A percentile compares a stretch with the other conserved stretches of the same genome.
Conservation (phyloP, 2,888 invertebrate genomes). For the Lucinisca nassula region DNA sequence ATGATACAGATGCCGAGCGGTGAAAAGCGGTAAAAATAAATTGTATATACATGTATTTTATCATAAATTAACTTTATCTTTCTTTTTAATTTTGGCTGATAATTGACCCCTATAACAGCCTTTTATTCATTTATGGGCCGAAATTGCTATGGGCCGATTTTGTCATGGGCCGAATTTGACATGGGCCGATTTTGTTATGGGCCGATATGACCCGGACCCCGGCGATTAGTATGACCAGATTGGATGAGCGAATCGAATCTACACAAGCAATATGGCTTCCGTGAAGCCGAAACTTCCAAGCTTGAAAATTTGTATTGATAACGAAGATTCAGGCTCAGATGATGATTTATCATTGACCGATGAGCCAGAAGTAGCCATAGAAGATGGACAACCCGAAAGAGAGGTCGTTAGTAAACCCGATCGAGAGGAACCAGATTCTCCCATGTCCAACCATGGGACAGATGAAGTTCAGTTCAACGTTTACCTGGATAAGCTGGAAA, state of each 20-base stretch:
- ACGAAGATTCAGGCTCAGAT: conserved; percentile 77
- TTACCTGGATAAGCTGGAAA: conserved; percentile 67
- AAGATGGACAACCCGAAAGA: conserved; percentile 62
- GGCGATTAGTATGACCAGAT: no score
- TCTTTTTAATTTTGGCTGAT: no score
- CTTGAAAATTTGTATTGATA: conserved; percentile 85
- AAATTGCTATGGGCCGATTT: no score
- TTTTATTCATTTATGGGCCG: no score
- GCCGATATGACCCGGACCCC: no score
- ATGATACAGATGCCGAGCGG: no score
- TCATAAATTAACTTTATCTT: no score
- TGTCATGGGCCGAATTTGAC: no score
- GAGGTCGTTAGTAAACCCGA: neutral
- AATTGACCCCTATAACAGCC: no score
- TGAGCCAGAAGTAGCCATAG: conserved; percentile 63
- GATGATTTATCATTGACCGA: conserved; percentile 70
- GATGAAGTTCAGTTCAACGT: conserved; percentile 80
- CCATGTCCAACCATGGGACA: neutral
- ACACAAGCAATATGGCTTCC: conserved; percentile 72
- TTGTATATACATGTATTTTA: no score
- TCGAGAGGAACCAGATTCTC: neutral
- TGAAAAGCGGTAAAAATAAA: no score
- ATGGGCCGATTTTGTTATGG: no score
- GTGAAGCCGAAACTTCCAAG: conserved; percentile 79
- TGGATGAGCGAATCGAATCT: neutral